Percentiles rank a stretch among this genome's conserved stretches.
phyloP scores from a whole-genome alignment of 2,888 invertebrate genomes.

The Melanargia galathea region DNA sequence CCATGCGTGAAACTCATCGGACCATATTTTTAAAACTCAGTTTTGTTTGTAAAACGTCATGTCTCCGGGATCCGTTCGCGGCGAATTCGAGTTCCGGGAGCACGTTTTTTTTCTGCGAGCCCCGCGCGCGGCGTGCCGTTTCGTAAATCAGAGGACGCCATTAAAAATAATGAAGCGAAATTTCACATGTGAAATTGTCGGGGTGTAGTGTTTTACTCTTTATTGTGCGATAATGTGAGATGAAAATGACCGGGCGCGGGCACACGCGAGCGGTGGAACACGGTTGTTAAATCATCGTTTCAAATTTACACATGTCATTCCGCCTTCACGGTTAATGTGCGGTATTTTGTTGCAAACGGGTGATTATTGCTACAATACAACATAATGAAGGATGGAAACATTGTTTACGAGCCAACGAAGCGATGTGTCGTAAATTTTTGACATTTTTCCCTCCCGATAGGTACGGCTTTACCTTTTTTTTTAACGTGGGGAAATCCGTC shows the following conservation, averaged over 20 bases:
- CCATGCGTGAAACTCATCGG: conserved; percentile 63
- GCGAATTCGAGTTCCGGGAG: conserved; percentile 28
- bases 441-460: no score
- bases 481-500: no score
- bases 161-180: conserved; percentile 64
- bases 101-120: conserved; percentile 26
- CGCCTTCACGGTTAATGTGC: conserved; percentile 30
- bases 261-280: conserved; percentile 28
- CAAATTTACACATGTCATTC: conserved; percentile 41
- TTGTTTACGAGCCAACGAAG: not conserved
- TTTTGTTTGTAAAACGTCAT: conserved; percentile 65
- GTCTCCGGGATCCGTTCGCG: conserved; percentile 47
- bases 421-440: no score
- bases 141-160: conserved; percentile 56
- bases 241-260: conserved; percentile 42
- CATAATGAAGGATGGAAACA: not conserved
- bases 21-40: conserved; percentile 66
- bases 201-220: conserved; percentile 43
- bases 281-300: conserved; percentile 40
- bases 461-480: no score
- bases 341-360: conserved; percentile 4
- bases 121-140: conserved; percentile 44
- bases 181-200: conserved; percentile 46
- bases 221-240: conserved; percentile 45
- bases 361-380: conserved; percentile 5